Percentiles rank a stretch among this genome's conserved stretches.
phyloP scores from a whole-genome alignment of 1,140 invertebrate species.

The Rhynchophorus ferrugineus region DNA sequence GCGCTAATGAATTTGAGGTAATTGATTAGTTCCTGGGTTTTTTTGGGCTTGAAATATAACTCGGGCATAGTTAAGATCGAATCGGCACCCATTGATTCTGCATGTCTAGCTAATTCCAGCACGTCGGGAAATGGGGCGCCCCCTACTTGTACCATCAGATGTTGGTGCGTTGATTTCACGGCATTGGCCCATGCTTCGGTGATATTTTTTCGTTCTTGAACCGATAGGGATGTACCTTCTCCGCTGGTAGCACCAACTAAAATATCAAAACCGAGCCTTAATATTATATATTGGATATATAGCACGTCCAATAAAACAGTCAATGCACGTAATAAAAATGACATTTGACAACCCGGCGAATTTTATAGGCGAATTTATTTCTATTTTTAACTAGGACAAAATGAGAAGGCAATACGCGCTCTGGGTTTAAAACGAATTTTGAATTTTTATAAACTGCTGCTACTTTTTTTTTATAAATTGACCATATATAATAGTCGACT shows the following conservation, averaged over 20 bases:
- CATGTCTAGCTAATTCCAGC: conserved; percentile 64
- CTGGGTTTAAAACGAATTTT: neutral
- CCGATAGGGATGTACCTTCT: conserved; percentile 65
- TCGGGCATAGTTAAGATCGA: conserved; percentile 72
- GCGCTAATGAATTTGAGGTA: conserved; percentile 61
- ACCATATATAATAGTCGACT: too few relatives aligned
- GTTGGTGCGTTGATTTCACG: conserved; percentile 48
- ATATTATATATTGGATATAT: neutral
- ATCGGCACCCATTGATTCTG: conserved; percentile 56
- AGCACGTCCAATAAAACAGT: too few relatives aligned
- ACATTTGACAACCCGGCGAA: too few relatives aligned
- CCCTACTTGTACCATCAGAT: conserved; percentile 73
- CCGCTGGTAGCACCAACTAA: conserved; percentile 72
- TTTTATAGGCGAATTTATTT: too few relatives aligned
- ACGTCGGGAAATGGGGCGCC: conserved; percentile 64
- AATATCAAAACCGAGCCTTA: conserved; percentile 21
- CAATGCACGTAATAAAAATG: too few relatives aligned
- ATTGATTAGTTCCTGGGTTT: conserved; percentile 52
- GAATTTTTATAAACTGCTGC: too few relatives aligned
- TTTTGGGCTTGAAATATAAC: conserved; percentile 65
- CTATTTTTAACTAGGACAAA: too few relatives aligned
- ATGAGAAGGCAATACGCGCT: too few relatives aligned
- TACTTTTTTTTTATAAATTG: too few relatives aligned
- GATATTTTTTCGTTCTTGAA: conserved; percentile 61
- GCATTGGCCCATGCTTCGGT: conserved; percentile 59